Base-by-base conservation (phyloP, 2,113 vertebrate genomes). In the Ondatra zibethicus region DNA sequence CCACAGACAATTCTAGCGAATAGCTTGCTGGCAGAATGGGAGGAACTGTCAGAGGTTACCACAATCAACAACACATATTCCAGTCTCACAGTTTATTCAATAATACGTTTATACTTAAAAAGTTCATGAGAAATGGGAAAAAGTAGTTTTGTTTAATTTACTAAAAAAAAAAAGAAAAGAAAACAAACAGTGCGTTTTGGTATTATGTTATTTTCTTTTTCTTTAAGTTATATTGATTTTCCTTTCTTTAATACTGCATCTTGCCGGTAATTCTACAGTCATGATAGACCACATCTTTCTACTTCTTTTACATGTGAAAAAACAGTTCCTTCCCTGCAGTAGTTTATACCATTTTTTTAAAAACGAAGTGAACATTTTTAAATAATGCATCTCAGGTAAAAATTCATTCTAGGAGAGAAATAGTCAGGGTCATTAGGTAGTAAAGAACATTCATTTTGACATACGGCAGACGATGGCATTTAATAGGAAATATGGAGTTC, bases 381-480 rank as follows among this genome's bases (percentile, higher is more conserved):
- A n/a, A 75, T 70, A 29, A 16, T n/a, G 65, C 16, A 73, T 68
- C 42, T 63, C 29, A 89, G 68, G 42, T 78, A 94, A 82, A 92
- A 91, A 82, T 76, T 94, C 52, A 84, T 23, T 25, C 52, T 89
- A 65, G 86, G 52, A 92, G 70, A 70, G 50, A 77, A 94, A 73
- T 75, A 42, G 21, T 91, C 91, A 88, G 81, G n/a, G 68, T 96
- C 96, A 95, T 96, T 94, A 94, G 82, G 82, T 76, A 72, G 52
- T 89, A 50, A 93, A 84, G 55, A 85, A 3, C 45, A 78, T 78
- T 93, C 63, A 50, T 75, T 95, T 13, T 94, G 82, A 94, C 91
- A 82, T 2, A 12, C 13, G 25, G 33, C 45, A 80, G 75, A 84
- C 17, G n/a, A 72, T 58, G 88, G 47, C 55, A 80, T 92, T 93